Percentiles rank a stretch among this genome's conserved stretches.
Conservation (phyloP, 2,113 vertebrate species). For the Oncorhynchus nerka region DNA sequence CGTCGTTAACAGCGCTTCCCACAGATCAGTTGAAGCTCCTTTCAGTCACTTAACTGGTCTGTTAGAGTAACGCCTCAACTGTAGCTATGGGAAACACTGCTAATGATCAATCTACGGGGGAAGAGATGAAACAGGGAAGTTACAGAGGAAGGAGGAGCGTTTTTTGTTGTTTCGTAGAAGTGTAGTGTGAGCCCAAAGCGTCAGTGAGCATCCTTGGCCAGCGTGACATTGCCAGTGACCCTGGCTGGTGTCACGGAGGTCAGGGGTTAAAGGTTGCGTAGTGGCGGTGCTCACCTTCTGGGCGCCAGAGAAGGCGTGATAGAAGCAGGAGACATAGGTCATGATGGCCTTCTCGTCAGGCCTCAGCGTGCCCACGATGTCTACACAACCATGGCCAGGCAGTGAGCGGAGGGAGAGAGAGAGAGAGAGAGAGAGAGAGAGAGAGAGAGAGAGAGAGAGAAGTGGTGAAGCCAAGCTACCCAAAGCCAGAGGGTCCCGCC, state of each 20-base stretch:
- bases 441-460: conserved; percentile 53
- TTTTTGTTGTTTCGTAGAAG: not conserved
- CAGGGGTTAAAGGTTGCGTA: conserved; percentile 58
- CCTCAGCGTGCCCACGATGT: conserved; percentile 96
- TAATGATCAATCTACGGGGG: not conserved
- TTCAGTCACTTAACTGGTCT: too few species aligned
- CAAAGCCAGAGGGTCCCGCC: conserved; percentile 46
- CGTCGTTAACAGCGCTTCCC: too few species aligned
- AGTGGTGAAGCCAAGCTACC: conserved; percentile 72
- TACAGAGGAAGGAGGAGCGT: not conserved
- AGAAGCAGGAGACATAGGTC: conserved; percentile 99
- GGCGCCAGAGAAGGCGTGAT: conserved; percentile 99
- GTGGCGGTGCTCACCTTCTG: conserved; percentile 94
- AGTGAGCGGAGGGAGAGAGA: conserved; percentile 56
- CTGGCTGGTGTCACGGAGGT: conserved; percentile 37
- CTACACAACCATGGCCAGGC: conserved; percentile 75
- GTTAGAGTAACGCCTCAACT: too few species aligned
- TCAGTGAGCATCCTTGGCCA: not conserved
- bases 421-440: conserved; percentile 56
- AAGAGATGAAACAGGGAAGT: not conserved
- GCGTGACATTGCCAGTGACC: conserved; percentile 4
- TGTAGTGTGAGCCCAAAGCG: not conserved
- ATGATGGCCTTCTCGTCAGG: conserved; percentile 99
- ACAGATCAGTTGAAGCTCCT: too few species aligned
- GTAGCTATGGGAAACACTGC: not conserved